Evolutionary conservation across 2,113 vertebrate genomes (phyloP), one percentile per base, ranked within the genome.

Genomic region (Ginglymostoma cirratum): DNA sequence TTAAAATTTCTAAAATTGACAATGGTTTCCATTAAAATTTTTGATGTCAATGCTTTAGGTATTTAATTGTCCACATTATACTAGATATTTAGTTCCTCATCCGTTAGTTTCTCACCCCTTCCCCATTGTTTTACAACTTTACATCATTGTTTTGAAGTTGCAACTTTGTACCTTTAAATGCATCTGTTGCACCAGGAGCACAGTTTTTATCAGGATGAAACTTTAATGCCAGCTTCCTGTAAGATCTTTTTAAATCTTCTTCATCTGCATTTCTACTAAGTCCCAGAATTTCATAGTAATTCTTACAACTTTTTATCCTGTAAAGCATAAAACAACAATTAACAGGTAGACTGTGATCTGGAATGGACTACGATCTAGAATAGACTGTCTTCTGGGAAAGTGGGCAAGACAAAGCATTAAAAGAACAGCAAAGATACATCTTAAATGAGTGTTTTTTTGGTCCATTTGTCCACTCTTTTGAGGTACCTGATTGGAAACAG

Each of bases 141-240:
- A 24, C 24, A 30, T 72, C 34, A 72, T 48, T 30, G 45, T n/a
- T 15, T 52, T 52, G 45, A 70, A 21, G 45, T 72, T 45, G 34
- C 52, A 61, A 27, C 24, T 52, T 76, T 95, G 67, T 97, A 99
- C 99, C 99, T 99, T 99, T 99, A 96, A 99, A 99, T 65, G 99
- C 99, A 42, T 99, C 99, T 1, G 99, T 99, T 27, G 99, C 99
- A 95, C 99, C 99, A 15, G 99, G 99, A 69, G 99, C 99, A 72
- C 97, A 99, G 97, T 99, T 99, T 97, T 99, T 99, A 96, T 99
- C 99, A 0, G 99, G 99, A 97, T 99, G 99, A 96, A 99, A 99
- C 96, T 98, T 98, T 76, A 99, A 97, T 48, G 99, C 99, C 76
- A 99, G 97, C 96, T 98, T 98, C 96, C 98, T 98, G 96, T 99